These are phyloP conservation scores for Trinectes maculatus DNA, from an alignment of 2,113 vertebrate genomes.

Conservation along the genomic window DNA sequence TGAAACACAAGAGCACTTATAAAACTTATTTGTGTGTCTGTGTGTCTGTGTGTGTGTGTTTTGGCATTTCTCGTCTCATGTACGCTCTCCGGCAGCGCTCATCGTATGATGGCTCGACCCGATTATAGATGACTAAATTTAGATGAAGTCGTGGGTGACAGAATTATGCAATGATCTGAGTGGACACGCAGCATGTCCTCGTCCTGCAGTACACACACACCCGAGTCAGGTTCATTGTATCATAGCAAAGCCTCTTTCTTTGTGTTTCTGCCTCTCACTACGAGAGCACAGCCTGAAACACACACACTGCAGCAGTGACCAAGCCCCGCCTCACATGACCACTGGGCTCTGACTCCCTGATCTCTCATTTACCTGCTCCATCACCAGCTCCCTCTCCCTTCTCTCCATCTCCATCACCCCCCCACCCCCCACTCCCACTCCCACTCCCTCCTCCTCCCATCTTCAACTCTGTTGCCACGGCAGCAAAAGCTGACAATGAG, in stretches of 20 bases:
- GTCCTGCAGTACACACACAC: conserved; percentile 27
- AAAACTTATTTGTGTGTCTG: conserved; percentile 11
- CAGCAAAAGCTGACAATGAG: conserved; percentile 77
- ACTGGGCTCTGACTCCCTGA: conserved; percentile 61
- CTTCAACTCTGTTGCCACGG: conserved; percentile 80
- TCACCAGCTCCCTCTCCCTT: conserved; percentile 35
- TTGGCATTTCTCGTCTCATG: conserved; percentile 1
- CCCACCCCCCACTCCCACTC: conserved; percentile 25
- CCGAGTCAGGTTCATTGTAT: conserved; percentile 27
- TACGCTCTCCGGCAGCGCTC: conserved; percentile 8
- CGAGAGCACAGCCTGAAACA: conserved; percentile 8
- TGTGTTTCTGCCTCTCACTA: conserved; percentile 46
- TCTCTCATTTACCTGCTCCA: conserved; percentile 74
- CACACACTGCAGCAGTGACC: conserved; percentile 42
- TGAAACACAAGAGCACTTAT: conserved; percentile 37
- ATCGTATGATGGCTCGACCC: conserved; percentile 19
- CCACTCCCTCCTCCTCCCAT: conserved; percentile 54
- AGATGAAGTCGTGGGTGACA: conserved; percentile 45
- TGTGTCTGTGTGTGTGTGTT: too few species aligned
- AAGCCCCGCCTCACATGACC: conserved; percentile 55
- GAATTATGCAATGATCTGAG: conserved; percentile 51
- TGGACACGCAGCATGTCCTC: conserved; percentile 45
- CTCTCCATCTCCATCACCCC: conserved; percentile 20
- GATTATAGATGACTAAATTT: conserved; percentile 48
- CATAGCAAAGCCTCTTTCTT: conserved; percentile 34